phyloP scores from a whole-genome alignment of 1,140 invertebrate species.

The Oreohelix idahoensis region DNA sequence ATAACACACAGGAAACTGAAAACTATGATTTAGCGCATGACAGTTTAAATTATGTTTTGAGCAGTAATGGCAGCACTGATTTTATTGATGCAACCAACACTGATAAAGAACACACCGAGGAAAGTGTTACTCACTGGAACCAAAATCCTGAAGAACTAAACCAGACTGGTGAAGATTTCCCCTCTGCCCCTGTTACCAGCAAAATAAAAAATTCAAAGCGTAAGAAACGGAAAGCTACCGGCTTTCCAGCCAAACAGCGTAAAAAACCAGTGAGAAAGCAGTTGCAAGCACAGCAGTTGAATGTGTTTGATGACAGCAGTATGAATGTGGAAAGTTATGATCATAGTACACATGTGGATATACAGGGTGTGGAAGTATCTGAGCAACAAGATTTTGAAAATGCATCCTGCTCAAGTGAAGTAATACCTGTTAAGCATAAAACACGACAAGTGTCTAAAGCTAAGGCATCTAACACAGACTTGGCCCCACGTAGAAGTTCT shows the following conservation, averaged over 20 bases:
- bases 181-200: no score
- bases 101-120: neutral
- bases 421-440: neutral
- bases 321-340: neutral
- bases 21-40: neutral
- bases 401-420: neutral
- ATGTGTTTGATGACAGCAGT: neutral
- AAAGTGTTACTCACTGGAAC: neutral
- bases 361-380: neutral
- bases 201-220: neutral
- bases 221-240: constrained; percentile 20
- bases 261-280: constrained; percentile 27
- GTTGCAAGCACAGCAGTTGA: neutral
- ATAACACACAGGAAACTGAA: neutral
- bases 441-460: neutral
- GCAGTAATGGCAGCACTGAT: neutral
- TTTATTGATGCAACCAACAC: neutral
- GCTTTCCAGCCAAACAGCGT: neutral
- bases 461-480: neutral
- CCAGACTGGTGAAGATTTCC: neutral
- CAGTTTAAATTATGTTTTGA: neutral
- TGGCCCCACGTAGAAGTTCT: constrained; percentile 23
- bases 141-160: neutral
- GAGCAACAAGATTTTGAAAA: neutral
- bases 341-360: neutral